These are phyloP conservation scores for Chionodraco myersi DNA, from an alignment of 2,113 vertebrate species.

Conservation along the genomic window DNA sequence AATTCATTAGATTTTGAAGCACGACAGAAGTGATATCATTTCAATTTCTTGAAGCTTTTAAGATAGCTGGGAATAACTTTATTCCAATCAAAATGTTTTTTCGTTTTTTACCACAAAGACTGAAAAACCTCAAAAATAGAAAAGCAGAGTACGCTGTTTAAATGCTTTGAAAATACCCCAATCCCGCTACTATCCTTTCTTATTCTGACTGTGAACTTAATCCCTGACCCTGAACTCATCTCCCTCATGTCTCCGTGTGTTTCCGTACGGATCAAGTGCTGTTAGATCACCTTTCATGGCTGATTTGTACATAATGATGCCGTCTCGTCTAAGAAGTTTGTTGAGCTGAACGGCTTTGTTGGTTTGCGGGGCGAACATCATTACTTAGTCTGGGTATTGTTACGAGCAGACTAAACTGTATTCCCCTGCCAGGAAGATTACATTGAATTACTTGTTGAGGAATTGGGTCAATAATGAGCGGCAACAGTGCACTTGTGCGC, in stretches of 20 bases:
- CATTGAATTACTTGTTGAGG: constrained; percentile 75
- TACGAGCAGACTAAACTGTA: constrained; percentile 70
- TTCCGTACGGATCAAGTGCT: constrained; percentile 28
- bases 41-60: too few species aligned
- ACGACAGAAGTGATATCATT: too few species aligned
- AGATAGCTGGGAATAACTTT: too few species aligned
- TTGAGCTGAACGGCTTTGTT: constrained; percentile 66
- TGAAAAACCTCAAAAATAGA: background rate
- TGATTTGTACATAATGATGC: constrained; percentile 61
- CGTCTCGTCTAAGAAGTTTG: constrained; percentile 63
- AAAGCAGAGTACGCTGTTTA: background rate
- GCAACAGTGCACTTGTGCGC: constrained; percentile 21
- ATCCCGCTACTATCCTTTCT: background rate
- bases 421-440: constrained; percentile 72
- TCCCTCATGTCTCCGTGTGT: constrained; percentile 4
- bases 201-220: constrained; percentile 7
- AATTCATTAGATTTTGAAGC: too few species aligned
- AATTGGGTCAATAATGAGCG: constrained; percentile 72
- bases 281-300: constrained; percentile 54
- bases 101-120: background rate
- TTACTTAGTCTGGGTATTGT: constrained; percentile 76
- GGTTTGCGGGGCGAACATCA: constrained; percentile 70
- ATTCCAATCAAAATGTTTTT: too few species aligned
- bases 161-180: background rate
- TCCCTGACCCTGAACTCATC: constrained; percentile 20